phyloP scores from a whole-genome alignment of 1,140 invertebrate genomes.

The Muscidifurax raptorellus region DNA sequence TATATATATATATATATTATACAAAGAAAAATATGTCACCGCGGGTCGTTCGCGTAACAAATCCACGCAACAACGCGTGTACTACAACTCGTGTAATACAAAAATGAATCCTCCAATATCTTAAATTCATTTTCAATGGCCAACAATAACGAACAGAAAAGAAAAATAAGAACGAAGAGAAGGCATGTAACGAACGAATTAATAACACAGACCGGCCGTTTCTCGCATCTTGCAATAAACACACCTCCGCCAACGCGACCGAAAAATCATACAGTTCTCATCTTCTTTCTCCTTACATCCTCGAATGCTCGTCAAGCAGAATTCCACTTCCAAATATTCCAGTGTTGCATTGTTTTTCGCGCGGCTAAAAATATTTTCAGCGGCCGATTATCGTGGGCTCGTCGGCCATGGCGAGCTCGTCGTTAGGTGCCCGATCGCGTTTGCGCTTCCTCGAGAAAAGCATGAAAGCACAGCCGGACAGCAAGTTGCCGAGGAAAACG shows the following conservation, averaged over 20 bases:
- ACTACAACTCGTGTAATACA: too few relatives aligned
- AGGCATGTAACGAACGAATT: background rate
- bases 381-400: conserved; percentile 89
- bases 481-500: conserved; percentile 83
- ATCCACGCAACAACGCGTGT: too few relatives aligned
- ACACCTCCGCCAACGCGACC: too few relatives aligned
- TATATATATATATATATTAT: too few relatives aligned
- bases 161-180: background rate
- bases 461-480: conserved; percentile 84
- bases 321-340: background rate
- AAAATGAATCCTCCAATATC: background rate
- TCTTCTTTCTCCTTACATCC: too few relatives aligned
- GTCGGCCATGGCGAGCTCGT: conserved; percentile 88
- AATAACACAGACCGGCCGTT: too few relatives aligned
- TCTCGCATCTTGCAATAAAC: too few relatives aligned
- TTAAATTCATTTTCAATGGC: background rate
- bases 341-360: background rate
- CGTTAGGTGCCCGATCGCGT: conserved; percentile 85
- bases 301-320: too few relatives aligned
- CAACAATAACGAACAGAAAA: background rate
- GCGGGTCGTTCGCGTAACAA: too few relatives aligned
- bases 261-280: too few relatives aligned
- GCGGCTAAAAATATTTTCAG: conserved; percentile 72
- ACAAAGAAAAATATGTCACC: background rate
- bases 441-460: conserved; percentile 89